These are phyloP conservation scores for Ailurus styani DNA, from an alignment of 2,113 vertebrate species.

Conservation along the genomic window DNA sequence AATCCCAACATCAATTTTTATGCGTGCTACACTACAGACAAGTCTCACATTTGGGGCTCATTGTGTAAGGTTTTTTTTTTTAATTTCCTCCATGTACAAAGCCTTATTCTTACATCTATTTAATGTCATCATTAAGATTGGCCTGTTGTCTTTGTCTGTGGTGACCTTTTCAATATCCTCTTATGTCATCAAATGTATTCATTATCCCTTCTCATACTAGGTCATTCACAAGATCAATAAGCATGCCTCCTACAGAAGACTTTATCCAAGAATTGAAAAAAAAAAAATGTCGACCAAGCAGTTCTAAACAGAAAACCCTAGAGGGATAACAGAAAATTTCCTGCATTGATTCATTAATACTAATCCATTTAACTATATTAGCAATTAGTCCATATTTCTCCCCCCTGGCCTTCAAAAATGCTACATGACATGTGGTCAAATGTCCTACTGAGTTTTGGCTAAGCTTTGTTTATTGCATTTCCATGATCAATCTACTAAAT, in stretches of 20 bases:
- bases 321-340: neutral
- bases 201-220: neutral
- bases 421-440: neutral
- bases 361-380: neutral
- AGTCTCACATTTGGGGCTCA: neutral
- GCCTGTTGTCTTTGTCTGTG: neutral
- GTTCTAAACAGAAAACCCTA: neutral
- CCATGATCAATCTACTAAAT: neutral
- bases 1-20: neutral
- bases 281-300: neutral
- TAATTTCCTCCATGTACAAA: neutral
- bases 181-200: neutral
- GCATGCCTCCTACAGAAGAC: neutral
- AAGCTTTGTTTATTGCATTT: neutral
- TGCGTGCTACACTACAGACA: neutral
- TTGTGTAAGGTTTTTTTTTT: neutral
- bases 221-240: slow-evolving; percentile 36
- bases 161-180: slow-evolving; percentile 8
- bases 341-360: neutral
- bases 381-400: neutral
- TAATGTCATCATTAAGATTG: neutral
- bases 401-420: neutral
- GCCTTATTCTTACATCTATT: neutral
- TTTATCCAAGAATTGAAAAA: neutral
- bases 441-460: neutral